phyloP scores from a whole-genome alignment of 2,888 invertebrate species.

The Dryomyza anilis region DNA sequence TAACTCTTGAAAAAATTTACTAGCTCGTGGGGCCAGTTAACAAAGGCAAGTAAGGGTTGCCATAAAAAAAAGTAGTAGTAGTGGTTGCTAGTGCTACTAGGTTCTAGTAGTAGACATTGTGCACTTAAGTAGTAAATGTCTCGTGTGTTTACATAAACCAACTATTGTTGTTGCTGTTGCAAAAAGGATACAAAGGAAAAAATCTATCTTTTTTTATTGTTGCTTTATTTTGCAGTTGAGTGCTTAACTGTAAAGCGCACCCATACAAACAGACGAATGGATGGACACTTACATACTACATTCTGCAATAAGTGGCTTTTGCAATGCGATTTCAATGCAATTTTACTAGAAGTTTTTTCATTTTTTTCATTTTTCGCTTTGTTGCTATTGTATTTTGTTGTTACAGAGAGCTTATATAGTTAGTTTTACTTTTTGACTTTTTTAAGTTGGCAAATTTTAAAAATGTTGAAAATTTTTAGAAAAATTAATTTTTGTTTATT shows the following conservation, averaged over 20 bases:
- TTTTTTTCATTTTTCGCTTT: background rate
- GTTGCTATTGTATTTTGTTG: no score
- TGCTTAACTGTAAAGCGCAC: no score
- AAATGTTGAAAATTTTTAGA: background rate
- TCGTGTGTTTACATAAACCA: constrained; percentile 19
- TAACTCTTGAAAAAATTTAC: background rate
- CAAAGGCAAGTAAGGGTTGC: no score
- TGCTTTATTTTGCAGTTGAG: background rate
- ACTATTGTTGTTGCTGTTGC: constrained; percentile 37
- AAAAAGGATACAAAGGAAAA: no score
- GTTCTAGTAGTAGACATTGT: background rate
- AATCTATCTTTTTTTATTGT: no score
- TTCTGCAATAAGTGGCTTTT: no score
- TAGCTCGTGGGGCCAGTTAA: background rate
- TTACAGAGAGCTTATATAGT: background rate
- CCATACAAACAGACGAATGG: no score
- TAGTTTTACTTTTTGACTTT: no score
- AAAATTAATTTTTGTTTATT: background rate
- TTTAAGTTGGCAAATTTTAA: background rate
- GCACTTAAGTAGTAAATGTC: constrained; percentile 16
- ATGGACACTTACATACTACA: no score
- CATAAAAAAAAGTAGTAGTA: no score
- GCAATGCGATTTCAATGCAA: background rate
- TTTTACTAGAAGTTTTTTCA: background rate
- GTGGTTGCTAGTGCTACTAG: no score